phyloP scores from a whole-genome alignment of 2,888 invertebrate genomes.

The Euclidia mi region DNA sequence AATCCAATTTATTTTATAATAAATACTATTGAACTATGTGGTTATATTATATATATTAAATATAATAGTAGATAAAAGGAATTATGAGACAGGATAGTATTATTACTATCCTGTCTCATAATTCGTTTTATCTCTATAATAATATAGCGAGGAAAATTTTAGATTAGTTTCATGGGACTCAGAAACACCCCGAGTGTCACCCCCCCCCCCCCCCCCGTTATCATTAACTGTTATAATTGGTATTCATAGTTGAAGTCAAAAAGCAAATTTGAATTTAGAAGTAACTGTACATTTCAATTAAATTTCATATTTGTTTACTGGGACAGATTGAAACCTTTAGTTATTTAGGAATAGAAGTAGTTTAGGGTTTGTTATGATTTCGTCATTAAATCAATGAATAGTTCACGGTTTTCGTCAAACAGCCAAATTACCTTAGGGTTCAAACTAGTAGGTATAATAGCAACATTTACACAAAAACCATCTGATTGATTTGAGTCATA shows the following conservation, averaged over 20 bases:
- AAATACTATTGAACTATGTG: too few relatives aligned
- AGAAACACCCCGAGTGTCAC: constrained; percentile 34
- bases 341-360: too few relatives aligned
- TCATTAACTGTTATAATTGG: constrained; percentile 27
- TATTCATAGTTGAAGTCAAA: constrained; percentile 38
- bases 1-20: constrained; percentile 27
- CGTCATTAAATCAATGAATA: too few relatives aligned
- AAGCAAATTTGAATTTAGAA: constrained; percentile 34
- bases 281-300: constrained; percentile 42
- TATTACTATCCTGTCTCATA: constrained; percentile 31
- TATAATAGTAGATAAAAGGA: too few relatives aligned
- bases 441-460: too few relatives aligned
- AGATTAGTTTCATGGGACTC: constrained; percentile 59
- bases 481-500: too few relatives aligned
- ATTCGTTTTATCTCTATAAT: constrained; percentile 51
- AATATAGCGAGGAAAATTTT: constrained; percentile 57
- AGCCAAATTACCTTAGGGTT: too few relatives aligned
- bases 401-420: too few relatives aligned
- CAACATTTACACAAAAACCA: too few relatives aligned
- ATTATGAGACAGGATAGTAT: too few relatives aligned
- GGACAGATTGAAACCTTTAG: constrained; percentile 8
- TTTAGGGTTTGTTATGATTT: too few relatives aligned
- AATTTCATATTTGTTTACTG: constrained; percentile 18
- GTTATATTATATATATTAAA: too few relatives aligned
- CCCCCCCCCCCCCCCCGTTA: constrained; percentile 31